These are phyloP conservation scores for Ataeniobius toweri DNA, from an alignment of 2,797 vertebrate species.

Conservation along the genomic window DNA sequence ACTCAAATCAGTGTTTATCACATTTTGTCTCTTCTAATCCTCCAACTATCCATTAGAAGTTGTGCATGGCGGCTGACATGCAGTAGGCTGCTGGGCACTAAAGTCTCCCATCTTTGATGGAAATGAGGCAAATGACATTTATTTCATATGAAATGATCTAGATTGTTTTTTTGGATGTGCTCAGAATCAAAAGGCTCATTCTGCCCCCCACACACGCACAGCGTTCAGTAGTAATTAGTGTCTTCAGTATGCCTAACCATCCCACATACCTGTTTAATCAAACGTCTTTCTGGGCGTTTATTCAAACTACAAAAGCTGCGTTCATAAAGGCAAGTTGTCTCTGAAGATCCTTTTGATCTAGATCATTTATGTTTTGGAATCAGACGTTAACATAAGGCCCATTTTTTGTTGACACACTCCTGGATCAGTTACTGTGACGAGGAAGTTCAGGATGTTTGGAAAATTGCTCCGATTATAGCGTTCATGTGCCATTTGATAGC, in stretches of 20 bases:
- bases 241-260: slow-evolving; percentile 70
- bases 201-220: slow-evolving; percentile 59
- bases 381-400: slow-evolving; percentile 76
- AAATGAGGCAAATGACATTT: slow-evolving; percentile 52
- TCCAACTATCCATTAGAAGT: slow-evolving; percentile 9
- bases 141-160: slow-evolving; percentile 59
- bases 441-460: slow-evolving; percentile 84
- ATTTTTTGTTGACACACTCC: slow-evolving; percentile 74
- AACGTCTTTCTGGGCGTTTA: slow-evolving; percentile 67
- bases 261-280: slow-evolving; percentile 79
- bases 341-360: slow-evolving; percentile 78
- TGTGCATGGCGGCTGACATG: slow-evolving; percentile 23
- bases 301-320: slow-evolving; percentile 70
- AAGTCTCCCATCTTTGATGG: slow-evolving; percentile 20
- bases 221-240: slow-evolving; percentile 71
- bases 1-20: slow-evolving; percentile 25
- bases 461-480: slow-evolving; percentile 85
- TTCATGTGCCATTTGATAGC: slow-evolving; percentile 87
- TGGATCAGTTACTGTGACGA: slow-evolving; percentile 80
- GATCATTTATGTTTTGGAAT: slow-evolving; percentile 83
- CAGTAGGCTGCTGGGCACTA: slow-evolving; percentile 30
- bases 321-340: slow-evolving; percentile 70
- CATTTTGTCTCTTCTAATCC: slow-evolving; percentile 3
- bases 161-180: slow-evolving; percentile 55
- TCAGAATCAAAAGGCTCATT: slow-evolving; percentile 44